A percentile compares a stretch with the other conserved stretches of the same genome.
Evolutionary conservation across 2,113 vertebrate genomes (phyloP).

Genomic region (Athene noctua): DNA sequence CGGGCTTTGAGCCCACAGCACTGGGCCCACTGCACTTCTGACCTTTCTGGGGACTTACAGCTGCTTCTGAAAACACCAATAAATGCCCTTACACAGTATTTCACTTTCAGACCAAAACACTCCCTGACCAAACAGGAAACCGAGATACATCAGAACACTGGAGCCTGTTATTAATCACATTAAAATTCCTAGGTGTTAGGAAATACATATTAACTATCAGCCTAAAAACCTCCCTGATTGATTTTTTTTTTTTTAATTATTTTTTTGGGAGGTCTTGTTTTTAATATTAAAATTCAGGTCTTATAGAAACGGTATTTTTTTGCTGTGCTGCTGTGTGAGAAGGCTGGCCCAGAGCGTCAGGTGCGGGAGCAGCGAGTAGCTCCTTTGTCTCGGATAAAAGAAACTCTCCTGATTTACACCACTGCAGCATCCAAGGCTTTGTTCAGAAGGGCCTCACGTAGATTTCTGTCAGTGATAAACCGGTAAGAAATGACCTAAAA

Average conservation of each 20-base stretch:
- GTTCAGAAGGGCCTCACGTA: neutral
- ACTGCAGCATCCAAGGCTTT: neutral
- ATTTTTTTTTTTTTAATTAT: neutral
- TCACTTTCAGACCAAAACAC: neutral
- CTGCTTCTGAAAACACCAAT: neutral
- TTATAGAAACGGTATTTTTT: accelerated
- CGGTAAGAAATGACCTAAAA: neutral
- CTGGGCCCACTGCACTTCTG: neutral
- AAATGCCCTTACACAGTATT: neutral
- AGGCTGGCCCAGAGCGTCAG: neutral
- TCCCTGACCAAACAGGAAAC: neutral
- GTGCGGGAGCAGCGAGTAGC: neutral
- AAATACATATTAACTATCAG: neutral
- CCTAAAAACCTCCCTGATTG: neutral
- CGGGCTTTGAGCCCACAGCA: neutral
- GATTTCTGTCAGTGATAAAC: neutral
- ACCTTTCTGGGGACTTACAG: neutral
- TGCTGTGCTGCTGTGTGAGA: neutral
- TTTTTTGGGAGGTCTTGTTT: neutral
- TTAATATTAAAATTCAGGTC: neutral
- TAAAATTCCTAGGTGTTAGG: neutral
- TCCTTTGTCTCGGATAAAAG: slow-evolving; percentile 19
- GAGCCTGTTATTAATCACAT: neutral
- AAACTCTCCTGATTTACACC: neutral
- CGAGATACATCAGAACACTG: accelerated